phyloP scores from a whole-genome alignment of 2,888 invertebrate genomes.

The Gibbula magus region DNA sequence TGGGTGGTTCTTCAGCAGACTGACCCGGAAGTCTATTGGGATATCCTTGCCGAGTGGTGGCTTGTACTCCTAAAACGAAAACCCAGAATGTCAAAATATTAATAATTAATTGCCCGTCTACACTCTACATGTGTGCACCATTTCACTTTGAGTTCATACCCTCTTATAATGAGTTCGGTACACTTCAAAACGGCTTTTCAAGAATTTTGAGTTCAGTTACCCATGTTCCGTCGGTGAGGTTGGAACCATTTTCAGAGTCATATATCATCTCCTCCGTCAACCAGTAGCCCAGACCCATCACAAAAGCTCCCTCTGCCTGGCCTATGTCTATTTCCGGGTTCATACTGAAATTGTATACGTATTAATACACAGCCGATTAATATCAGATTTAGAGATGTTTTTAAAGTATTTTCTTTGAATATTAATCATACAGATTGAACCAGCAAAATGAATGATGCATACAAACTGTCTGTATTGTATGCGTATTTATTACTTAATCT shows the following conservation, averaged over 20 bases:
- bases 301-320: slow-evolving; percentile 81
- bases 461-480: no score
- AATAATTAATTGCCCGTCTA: no score
- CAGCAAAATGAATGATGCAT: no score
- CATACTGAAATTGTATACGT: slow-evolving; percentile 38
- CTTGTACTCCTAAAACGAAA: slow-evolving; percentile 59
- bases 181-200: background rate
- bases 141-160: no score
- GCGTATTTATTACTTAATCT: no score
- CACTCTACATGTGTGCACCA: no score
- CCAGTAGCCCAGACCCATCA: slow-evolving; percentile 86
- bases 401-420: no score
- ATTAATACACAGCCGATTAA: no score
- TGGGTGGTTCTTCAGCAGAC: slow-evolving; percentile 62
- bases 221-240: slow-evolving; percentile 87
- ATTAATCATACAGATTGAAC: no score
- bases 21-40: slow-evolving; percentile 66
- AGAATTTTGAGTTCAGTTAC: background rate
- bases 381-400: no score
- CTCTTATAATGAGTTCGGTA: no score
- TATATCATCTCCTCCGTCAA: slow-evolving; percentile 83
- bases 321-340: slow-evolving; percentile 72
- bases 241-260: slow-evolving; percentile 80
- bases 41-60: slow-evolving; percentile 66
- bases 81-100: no score